These are phyloP conservation scores for Thysanoteuthis rhombus DNA, from an alignment of 2,888 invertebrate genomes.

Conservation along the genomic window DNA sequence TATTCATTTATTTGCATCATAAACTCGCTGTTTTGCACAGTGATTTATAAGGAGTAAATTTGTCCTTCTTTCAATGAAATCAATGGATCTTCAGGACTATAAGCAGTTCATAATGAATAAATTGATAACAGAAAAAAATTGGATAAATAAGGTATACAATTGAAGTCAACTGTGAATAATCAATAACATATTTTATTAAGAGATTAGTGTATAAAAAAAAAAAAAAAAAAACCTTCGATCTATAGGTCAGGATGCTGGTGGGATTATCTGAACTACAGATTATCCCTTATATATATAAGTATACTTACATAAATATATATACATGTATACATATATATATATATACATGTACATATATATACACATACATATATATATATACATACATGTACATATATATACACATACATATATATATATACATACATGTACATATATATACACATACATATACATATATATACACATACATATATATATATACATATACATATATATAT, in stretches of 20 bases:
- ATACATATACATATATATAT: background rate
- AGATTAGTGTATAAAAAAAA: too few species aligned
- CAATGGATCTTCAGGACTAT: background rate
- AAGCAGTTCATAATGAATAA: background rate
- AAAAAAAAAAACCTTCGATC: too few species aligned
- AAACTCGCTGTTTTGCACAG: background rate
- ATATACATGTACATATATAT: background rate
- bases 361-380: too few species aligned
- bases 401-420: too few species aligned
- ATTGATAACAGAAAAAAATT: constrained; percentile 12
- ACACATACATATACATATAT: background rate
- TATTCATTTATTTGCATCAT: background rate
- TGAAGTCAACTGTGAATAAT: background rate
- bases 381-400: too few species aligned
- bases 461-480: constrained; percentile 14
- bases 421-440: too few species aligned
- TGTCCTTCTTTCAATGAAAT: background rate
- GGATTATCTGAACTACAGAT: background rate
- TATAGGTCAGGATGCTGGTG: background rate
- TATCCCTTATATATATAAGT: too few species aligned
- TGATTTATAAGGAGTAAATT: background rate
- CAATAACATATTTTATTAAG: background rate
- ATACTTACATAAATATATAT: background rate
- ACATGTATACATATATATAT: background rate
- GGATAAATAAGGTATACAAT: background rate